Evolutionary conservation across 2,113 vertebrate species (phyloP).

Genomic region (Mixornis gularis): DNA sequence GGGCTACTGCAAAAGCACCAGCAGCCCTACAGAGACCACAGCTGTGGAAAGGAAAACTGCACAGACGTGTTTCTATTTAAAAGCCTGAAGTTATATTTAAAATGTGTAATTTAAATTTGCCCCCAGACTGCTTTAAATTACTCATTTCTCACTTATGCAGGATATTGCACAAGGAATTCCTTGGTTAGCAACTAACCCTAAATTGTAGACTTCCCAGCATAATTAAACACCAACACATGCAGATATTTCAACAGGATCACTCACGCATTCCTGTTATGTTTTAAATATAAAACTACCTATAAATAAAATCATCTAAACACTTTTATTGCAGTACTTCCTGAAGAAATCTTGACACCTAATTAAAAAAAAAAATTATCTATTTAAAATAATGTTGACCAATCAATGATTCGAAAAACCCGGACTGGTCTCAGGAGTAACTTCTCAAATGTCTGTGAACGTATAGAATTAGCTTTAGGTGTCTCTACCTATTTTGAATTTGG

Average conservation of each 20-base stretch:
- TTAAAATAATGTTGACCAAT: not conserved
- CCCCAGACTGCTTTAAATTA: slow-evolving; percentile 74
- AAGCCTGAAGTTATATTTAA: slow-evolving; percentile 64
- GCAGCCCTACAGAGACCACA: slow-evolving; percentile 42
- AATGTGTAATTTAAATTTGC: slow-evolving; percentile 73
- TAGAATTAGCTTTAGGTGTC: not conserved
- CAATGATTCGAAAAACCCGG: not conserved
- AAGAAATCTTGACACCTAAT: slow-evolving; percentile 12
- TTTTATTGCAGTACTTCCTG: slow-evolving; percentile 42
- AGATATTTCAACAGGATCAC: slow-evolving; percentile 60
- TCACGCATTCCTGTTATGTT: slow-evolving; percentile 58
- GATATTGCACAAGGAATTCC: slow-evolving; percentile 74
- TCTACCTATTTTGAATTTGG: not conserved
- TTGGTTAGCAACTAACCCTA: slow-evolving; percentile 62
- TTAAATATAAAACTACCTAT: slow-evolving; percentile 62
- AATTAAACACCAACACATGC: slow-evolving; percentile 65
- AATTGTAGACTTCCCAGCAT: slow-evolving; percentile 61
- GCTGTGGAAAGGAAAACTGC: slow-evolving; percentile 53
- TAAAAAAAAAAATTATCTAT: not conserved
- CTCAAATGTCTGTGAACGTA: not conserved
- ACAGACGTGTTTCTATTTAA: slow-evolving; percentile 50
- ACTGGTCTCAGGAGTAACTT: not conserved
- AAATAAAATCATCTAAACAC: slow-evolving; percentile 62
- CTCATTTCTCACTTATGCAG: slow-evolving; percentile 72
- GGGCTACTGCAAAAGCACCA: slow-evolving; percentile 42